Percentiles rank a stretch among this genome's conserved stretches.
These are phyloP conservation scores for Philhelius pedissequus DNA, from an alignment of 2,888 invertebrate species.

Conservation along the genomic window DNA sequence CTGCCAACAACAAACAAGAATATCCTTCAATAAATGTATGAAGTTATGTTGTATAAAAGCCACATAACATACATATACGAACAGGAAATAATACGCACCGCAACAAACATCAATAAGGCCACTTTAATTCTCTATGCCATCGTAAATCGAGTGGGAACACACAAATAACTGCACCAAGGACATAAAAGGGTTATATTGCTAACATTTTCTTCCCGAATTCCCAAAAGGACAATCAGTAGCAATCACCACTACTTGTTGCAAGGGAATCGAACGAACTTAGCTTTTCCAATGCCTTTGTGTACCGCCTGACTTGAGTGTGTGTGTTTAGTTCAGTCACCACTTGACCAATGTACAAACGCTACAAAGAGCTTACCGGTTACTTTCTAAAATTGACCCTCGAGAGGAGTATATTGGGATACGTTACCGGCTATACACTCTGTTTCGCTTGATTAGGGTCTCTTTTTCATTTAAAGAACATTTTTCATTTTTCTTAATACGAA, in stretches of 20 bases:
- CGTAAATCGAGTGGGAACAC: slow-evolving; percentile 33
- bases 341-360: slow-evolving; percentile 34
- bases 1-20: not conserved
- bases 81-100: slow-evolving; percentile 7
- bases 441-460: not conserved
- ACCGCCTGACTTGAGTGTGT: slow-evolving; percentile 24
- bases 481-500: too few species aligned
- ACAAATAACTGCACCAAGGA: slow-evolving; percentile 44
- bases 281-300: not conserved
- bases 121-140: slow-evolving; percentile 22
- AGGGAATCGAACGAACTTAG: slow-evolving; percentile 35
- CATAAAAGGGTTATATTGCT: slow-evolving; percentile 54
- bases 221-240: slow-evolving; percentile 57
- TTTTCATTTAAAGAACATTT: not conserved
- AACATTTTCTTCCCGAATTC: slow-evolving; percentile 51
- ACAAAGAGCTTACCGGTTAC: slow-evolving; percentile 16
- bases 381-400: slow-evolving; percentile 37
- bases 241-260: slow-evolving; percentile 55
- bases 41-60: not conserved
- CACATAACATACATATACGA: not conserved
- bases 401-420: not conserved
- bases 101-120: slow-evolving; percentile 19
- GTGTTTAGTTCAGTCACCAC: slow-evolving; percentile 30
- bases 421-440: not conserved
- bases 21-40: not conserved